Percentiles rank a stretch among this genome's conserved stretches.
Evolutionary conservation across 2,113 vertebrate species (phyloP).

Genomic region (Labrus mixtus): DNA sequence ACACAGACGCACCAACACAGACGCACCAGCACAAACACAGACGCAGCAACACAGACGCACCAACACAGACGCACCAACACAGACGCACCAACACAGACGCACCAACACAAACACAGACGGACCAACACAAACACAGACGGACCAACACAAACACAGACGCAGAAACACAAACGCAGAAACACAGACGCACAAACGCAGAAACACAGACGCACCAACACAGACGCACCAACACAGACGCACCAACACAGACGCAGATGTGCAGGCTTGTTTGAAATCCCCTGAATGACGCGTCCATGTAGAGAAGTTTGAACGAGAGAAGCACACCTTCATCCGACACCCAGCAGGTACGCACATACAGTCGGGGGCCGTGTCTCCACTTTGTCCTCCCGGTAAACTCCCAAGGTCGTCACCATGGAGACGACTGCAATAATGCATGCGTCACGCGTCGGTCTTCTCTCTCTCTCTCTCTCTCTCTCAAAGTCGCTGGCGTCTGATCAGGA

Average conservation of each 20-base stretch:
- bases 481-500: not conserved
- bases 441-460: constrained; percentile 25
- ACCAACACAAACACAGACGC: not conserved
- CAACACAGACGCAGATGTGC: not conserved
- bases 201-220: not conserved
- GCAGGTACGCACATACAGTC: not conserved
- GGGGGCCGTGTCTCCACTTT: constrained; percentile 31
- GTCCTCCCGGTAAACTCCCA: constrained; percentile 57
- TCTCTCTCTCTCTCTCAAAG: constrained; percentile 13
- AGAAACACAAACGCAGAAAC: not conserved
- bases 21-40: constrained; percentile 91
- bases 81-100: not conserved
- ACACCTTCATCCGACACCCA: constrained; percentile 1
- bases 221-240: not conserved
- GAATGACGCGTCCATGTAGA: not conserved
- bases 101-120: not conserved
- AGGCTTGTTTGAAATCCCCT: not conserved
- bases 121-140: too few species aligned
- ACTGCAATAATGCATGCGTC: constrained; percentile 42
- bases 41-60: not conserved
- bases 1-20: not conserved
- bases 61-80: not conserved
- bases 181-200: too few species aligned
- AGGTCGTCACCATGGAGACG: constrained; percentile 77
- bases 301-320: not conserved